phyloP scores from a whole-genome alignment of 2,797 vertebrate genomes.

The Ptychobarbus kaznakovi region DNA sequence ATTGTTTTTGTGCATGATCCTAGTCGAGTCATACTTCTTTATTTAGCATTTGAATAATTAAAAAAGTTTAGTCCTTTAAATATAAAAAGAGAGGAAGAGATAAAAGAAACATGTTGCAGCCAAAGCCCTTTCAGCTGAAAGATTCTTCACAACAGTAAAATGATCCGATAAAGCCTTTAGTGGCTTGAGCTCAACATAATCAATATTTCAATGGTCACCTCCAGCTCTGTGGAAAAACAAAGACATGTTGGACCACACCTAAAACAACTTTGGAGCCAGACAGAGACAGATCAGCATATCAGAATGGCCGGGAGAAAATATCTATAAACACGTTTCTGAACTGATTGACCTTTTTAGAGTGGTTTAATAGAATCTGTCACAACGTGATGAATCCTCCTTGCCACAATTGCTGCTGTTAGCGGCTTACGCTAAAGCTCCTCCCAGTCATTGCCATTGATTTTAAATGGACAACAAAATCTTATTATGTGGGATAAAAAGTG shows the following conservation, averaged over 20 bases:
- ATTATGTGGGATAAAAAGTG: slow-evolving; percentile 55
- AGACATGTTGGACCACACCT: slow-evolving; percentile 39
- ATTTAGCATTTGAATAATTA: not conserved
- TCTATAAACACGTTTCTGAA: slow-evolving; percentile 63
- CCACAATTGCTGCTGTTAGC: slow-evolving; percentile 46
- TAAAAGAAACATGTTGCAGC: not conserved
- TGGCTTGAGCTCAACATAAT: slow-evolving; percentile 37
- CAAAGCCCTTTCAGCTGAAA: not conserved
- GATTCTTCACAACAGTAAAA: slow-evolving; percentile 10
- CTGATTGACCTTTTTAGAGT: slow-evolving; percentile 64
- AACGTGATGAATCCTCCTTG: slow-evolving; percentile 56
- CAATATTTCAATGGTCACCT: slow-evolving; percentile 38
- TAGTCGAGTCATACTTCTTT: not conserved
- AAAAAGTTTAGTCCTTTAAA: not conserved
- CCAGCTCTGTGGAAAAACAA: slow-evolving; percentile 34
- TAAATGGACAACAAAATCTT: slow-evolving; percentile 53
- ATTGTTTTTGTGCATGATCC: not conserved
- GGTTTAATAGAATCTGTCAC: slow-evolving; percentile 63
- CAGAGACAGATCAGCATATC: slow-evolving; percentile 36
- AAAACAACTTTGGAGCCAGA: slow-evolving; percentile 42
- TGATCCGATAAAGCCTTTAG: slow-evolving; percentile 16
- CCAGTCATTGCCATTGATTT: slow-evolving; percentile 57
- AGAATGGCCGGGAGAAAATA: slow-evolving; percentile 56
- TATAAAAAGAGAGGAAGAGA: not conserved
- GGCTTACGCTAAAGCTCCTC: slow-evolving; percentile 42